A percentile compares a stretch with the other conserved stretches of the same genome.
These are phyloP conservation scores for Tetramorium parvispinum DNA, from an alignment of 1,140 invertebrate genomes.

Conservation along the genomic window DNA sequence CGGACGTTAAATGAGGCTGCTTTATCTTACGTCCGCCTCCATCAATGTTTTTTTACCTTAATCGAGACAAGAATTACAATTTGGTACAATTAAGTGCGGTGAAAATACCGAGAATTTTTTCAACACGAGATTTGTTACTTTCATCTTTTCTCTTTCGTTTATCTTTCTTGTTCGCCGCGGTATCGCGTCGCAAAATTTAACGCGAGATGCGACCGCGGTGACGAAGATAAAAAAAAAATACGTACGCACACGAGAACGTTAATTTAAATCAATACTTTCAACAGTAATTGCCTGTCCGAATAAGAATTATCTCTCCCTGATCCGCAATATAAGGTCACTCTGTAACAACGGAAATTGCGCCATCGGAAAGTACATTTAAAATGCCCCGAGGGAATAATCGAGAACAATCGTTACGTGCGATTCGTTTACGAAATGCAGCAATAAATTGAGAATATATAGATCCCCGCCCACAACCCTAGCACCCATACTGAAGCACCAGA, in stretches of 20 bases:
- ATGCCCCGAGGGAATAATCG: neutral
- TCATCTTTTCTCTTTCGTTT: neutral
- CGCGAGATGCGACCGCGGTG: neutral
- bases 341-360: slow-evolving; percentile 18
- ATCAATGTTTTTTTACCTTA: neutral
- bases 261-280: slow-evolving; percentile 54
- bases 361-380: neutral
- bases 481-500: neutral
- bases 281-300: slow-evolving; percentile 53
- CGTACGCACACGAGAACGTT: neutral
- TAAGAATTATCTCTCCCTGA: neutral
- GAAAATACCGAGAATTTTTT: slow-evolving; percentile 9
- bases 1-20: neutral
- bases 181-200: neutral
- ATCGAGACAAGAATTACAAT: slow-evolving; percentile 9
- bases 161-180: neutral
- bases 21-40: neutral
- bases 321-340: slow-evolving; percentile 7
- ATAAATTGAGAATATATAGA: neutral
- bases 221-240: slow-evolving; percentile 9
- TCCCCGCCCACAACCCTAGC: no score
- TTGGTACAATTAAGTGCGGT: neutral
- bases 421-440: neutral
- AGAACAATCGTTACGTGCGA: neutral
- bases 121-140: neutral